phyloP scores from a whole-genome alignment of 1,140 invertebrate species.

The Drosophila gunungcola region DNA sequence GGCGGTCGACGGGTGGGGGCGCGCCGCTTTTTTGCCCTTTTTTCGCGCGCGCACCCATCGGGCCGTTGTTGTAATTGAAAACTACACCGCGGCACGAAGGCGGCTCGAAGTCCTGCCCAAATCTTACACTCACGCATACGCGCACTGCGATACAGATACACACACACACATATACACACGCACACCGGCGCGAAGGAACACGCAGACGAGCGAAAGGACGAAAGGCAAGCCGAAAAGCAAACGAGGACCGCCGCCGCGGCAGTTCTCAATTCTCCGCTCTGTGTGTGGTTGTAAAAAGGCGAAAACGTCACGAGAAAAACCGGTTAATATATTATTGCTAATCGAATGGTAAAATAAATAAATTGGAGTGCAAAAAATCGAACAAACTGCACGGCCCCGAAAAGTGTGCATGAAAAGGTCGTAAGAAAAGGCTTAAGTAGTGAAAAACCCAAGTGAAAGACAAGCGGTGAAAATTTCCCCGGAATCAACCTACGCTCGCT shows the following conservation, averaged over 20 bases:
- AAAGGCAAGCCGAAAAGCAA: constrained; percentile 28
- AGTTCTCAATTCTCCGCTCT: constrained; percentile 66
- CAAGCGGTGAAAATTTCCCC: constrained; percentile 63
- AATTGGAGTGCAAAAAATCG: constrained; percentile 47
- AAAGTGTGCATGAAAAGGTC: constrained; percentile 25
- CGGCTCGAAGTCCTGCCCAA: constrained; percentile 44
- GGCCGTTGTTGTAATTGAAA: constrained; percentile 67
- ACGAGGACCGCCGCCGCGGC: constrained; percentile 35
- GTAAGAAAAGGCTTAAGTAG: constrained; percentile 16
- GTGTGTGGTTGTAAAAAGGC: constrained; percentile 82
- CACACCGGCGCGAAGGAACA: constrained; percentile 21
- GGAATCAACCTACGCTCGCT: constrained; percentile 26
- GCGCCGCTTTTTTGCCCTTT: constrained; percentile 64
- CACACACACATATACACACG: constrained; percentile 23
- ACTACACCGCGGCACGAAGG: constrained; percentile 62
- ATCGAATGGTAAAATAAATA: constrained; percentile 72
- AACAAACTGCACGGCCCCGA: constrained; percentile 5
- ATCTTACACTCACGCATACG: constrained; percentile 26
- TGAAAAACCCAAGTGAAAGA: constrained; percentile 60
- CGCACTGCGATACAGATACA: constrained; percentile 34
- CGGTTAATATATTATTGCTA: constrained; percentile 84
- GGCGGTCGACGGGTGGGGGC: constrained; percentile 60
- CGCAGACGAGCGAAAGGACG: constrained; percentile 24
- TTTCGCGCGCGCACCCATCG: constrained; percentile 59
- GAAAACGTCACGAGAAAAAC: constrained; percentile 82